Percentiles rank a stretch among this genome's conserved stretches.
Conservation (phyloP, 2,113 vertebrate species). For the Leptosomus discolor region DNA sequence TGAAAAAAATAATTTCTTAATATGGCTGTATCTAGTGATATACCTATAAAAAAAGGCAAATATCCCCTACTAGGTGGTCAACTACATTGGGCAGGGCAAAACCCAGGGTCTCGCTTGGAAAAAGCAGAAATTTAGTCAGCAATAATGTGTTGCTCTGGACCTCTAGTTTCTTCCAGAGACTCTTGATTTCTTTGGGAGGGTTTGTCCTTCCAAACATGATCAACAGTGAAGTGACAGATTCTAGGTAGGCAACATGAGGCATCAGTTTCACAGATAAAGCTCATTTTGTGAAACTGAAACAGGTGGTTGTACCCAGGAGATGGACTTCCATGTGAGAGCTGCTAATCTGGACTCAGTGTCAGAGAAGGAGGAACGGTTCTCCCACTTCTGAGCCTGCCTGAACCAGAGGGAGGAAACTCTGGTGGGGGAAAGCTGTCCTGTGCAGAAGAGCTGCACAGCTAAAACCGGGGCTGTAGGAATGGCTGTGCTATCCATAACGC, state of each 20-base stretch:
- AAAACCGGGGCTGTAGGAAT: not conserved
- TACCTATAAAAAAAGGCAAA: not conserved
- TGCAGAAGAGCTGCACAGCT: not conserved
- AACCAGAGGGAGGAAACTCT: not conserved
- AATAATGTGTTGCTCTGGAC: fast-evolving
- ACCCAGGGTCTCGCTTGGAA: not conserved
- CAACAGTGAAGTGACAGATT: not conserved
- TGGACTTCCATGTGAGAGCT: fast-evolving
- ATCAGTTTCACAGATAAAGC: not conserved
- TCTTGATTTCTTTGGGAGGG: not conserved
- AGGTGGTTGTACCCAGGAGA: not conserved
- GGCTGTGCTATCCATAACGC: not conserved
- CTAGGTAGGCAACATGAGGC: not conserved
- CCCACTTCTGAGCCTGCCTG: not conserved
- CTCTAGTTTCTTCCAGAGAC: not conserved
- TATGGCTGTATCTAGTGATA: not conserved
- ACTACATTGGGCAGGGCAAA: not conserved
- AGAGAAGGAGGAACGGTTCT: not conserved
- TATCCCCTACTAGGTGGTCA: not conserved
- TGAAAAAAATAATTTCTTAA: not conserved
- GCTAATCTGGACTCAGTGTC: not conserved
- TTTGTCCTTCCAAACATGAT: not conserved
- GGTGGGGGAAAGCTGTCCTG: not conserved
- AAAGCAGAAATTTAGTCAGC: not conserved
- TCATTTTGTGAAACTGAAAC: not conserved